Evolutionary conservation across 2,113 vertebrate genomes (phyloP).

Genomic region (Nothobranchius furzeri): DNA sequence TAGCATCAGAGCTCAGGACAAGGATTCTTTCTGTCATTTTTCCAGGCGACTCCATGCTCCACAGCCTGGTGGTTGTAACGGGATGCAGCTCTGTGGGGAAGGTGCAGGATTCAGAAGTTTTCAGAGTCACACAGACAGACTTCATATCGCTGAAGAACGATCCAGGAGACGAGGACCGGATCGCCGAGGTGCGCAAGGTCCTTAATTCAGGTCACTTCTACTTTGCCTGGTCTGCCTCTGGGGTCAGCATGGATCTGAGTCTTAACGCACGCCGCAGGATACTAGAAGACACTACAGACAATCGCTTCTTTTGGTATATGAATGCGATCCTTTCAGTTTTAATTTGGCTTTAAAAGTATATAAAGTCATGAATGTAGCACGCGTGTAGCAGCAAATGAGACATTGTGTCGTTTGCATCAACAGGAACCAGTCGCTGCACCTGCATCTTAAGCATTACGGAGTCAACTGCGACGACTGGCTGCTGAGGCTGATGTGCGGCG

Average conservation of each 20-base stretch:
- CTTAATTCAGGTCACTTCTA: constrained; percentile 97
- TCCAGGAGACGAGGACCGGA: constrained; percentile 88
- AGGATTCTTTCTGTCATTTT: not conserved
- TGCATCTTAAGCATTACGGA: constrained; percentile 96
- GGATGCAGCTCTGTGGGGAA: constrained; percentile 98
- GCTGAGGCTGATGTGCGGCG: constrained; percentile 95
- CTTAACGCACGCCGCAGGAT: constrained; percentile 92
- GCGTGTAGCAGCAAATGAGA: not conserved
- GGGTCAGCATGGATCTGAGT: constrained; percentile 91
- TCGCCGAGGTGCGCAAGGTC: constrained; percentile 93
- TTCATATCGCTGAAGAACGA: constrained; percentile 90
- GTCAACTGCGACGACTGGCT: constrained; percentile 97
- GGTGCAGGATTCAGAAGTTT: constrained; percentile 97
- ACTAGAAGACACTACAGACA: constrained; percentile 92
- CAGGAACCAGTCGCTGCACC: constrained; percentile 96
- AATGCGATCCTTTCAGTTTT: not conserved
- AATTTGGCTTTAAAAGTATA: no score
- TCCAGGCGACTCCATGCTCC: constrained; percentile 90
- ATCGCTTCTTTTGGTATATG: constrained; percentile 96
- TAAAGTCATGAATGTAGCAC: not conserved
- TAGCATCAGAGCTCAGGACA: constrained; percentile 1
- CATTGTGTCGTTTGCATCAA: not conserved
- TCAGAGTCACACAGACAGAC: constrained; percentile 95
- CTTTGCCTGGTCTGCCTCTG: constrained; percentile 93
- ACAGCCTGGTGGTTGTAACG: constrained; percentile 94